Base-by-base conservation (phyloP, 2,797 vertebrate species). In the Neosilurus mollespiculum region DNA sequence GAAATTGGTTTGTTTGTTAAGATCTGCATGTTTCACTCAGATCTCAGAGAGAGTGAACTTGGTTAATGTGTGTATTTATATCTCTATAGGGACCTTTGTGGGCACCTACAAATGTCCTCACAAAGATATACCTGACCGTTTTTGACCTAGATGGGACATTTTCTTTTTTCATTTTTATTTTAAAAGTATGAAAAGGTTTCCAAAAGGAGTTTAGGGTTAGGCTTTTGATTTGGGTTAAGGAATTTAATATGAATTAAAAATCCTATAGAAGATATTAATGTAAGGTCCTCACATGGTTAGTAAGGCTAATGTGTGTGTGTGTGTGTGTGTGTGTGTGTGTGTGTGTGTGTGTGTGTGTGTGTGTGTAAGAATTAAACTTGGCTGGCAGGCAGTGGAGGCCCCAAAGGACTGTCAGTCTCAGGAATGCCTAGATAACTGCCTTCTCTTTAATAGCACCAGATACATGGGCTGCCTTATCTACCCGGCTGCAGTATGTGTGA, bases 361-460 rank as follows among this genome's bases (percentile, higher is more conserved):
- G 20, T 20, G 58, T 18, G 58, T 61, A 22, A 20, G 20, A 78
- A 78, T 78, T 78, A 78, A 65, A 78, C 43, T 56, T 73, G 64
- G 26, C 64, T 53, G 22, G 54, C 16, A 76, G 89, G 89, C 88
- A 88, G 88, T 90, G 86, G 88, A 92, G 84, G 90, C 91, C 92
- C 91, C 88, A 83, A 91, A 93, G 92, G 91, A 90, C 75, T 84
- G 91, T 91, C 89, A 93, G 93, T 91, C 87, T 89, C 89, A 86
- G 83, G 88, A 88, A 90, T 88, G 87, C 88, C 91, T 87, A 86
- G 89, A 90, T 93, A 94, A 87, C 85, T 73, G 89, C 81, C 91
- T 90, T 86, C 92, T 90, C 88, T 94, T 93, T 93, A 95, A 93
- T 94, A 95, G 90, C 82, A 90, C 87, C 90, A 89, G 89, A 90